Evolutionary conservation across 2,113 vertebrate genomes (phyloP), one percentile per base, ranked within the genome.

Genomic region (Apaloderma vittatum): DNA sequence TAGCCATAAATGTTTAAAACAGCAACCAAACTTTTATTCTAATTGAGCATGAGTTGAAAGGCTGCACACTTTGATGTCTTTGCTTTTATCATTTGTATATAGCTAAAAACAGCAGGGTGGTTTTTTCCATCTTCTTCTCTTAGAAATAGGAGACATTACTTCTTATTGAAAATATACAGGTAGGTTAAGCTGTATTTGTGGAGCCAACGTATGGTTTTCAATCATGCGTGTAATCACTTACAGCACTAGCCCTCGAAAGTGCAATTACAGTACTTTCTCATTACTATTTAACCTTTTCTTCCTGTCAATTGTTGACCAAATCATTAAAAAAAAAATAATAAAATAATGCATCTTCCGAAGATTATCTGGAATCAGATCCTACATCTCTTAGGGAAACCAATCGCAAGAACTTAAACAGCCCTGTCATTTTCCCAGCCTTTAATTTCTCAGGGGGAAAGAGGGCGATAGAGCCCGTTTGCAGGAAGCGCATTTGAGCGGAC

Each of bases 11-110:
- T 98, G 98, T 99, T 98, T 98, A 98, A 98, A 98, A 98, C 94
- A 98, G 97, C 98, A 79, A 98, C 96, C 98, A 98, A 98, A 98
- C 97, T 98, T 98, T 98, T 98, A 98, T 98, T 98, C 97, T 99
- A 99, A 99, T 99, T 98, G 98, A 98, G 98, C 98, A 98, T 97
- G 98, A 98, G 98, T 98, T 98, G 97, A 96, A 98, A 98, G 97
- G 93, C 96, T 98, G 97, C 90, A 88, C 92, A 95, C 98, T 99
- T 98, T 99, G 98, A 98, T 98, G 98, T 98, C 97, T 96, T 95
- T 70, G 94, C 97, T 98, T 98, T 98, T 98, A 98, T 98, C 98
- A 98, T 98, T 98, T 98, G 98, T 98, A 97, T 98, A 98, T 97
- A 96, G 95, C 97, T 97, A 96, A 98, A 98, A 98, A 96, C 93